phyloP scores from a whole-genome alignment of 2,113 vertebrate genomes.

The Pseudois nayaur region DNA sequence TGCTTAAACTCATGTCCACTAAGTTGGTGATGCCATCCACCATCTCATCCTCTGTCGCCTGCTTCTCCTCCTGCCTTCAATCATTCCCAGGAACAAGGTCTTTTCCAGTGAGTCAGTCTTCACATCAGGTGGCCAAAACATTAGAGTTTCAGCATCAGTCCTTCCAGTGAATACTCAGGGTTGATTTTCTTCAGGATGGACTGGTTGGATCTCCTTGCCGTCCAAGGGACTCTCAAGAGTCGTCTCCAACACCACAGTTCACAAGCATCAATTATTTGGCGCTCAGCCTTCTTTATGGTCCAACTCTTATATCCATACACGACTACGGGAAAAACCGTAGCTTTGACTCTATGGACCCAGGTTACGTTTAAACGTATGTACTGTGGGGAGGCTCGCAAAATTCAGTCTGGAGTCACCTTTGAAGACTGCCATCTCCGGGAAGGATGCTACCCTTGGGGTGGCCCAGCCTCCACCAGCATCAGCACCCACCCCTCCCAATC shows the following conservation, averaged over 20 bases:
- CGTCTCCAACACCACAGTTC: rapidly evolving
- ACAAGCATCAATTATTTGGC: rapidly evolving
- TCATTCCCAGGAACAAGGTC: neutral
- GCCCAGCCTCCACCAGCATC: neutral
- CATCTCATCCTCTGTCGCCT: neutral
- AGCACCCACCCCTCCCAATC: rapidly evolving
- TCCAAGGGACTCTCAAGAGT: neutral
- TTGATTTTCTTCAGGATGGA: neutral
- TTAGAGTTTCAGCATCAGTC: neutral
- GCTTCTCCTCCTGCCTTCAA: neutral
- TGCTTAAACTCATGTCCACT: neutral
- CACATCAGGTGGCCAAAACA: neutral
- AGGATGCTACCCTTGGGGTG: neutral
- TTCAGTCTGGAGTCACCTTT: neutral
- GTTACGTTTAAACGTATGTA: neutral
- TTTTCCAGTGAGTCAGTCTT: neutral
- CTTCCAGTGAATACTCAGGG: neutral
- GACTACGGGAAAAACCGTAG: rapidly evolving
- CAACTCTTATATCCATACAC: neutral
- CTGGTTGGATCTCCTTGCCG: neutral
- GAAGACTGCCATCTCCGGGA: rapidly evolving
- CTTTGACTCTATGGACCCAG: neutral
- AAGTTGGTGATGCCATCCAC: neutral
- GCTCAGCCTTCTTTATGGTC: neutral
- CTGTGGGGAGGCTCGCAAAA: neutral